Conservation (phyloP, 2,113 vertebrate genomes). For the Lagopus muta region DNA sequence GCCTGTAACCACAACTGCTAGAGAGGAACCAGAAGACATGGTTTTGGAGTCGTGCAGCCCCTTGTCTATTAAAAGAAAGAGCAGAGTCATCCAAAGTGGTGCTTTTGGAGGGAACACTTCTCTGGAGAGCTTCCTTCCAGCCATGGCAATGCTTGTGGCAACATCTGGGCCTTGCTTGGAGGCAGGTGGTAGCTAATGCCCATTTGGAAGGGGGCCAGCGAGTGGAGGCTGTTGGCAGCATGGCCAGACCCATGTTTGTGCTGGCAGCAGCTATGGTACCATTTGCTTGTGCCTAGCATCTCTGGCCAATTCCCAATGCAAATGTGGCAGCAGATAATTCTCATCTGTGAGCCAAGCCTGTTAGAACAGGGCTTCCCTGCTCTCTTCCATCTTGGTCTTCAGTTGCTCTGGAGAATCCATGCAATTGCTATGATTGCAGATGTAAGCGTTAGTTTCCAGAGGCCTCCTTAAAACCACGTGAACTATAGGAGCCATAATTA, state of each 20-base stretch:
- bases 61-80: not conserved
- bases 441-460: not conserved
- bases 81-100: not conserved
- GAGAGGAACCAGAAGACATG: not conserved
- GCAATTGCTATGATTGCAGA: not conserved
- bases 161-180: not conserved
- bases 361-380: not conserved
- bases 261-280: not conserved
- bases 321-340: not conserved
- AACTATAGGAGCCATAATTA: not conserved
- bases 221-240: not conserved
- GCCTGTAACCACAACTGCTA: not conserved
- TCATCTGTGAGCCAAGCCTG: not conserved
- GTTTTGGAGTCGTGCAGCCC: not conserved
- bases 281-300: not conserved
- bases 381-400: not conserved
- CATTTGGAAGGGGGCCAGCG: not conserved
- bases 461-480: not conserved
- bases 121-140: not conserved
- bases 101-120: not conserved
- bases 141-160: not conserved
- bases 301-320: not conserved
- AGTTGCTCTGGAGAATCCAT: not conserved
- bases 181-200: not conserved
- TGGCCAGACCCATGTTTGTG: not conserved